Percentiles rank a stretch among this genome's conserved stretches.
These are phyloP conservation scores for Actinia tenebrosa DNA, from an alignment of 64 coral and sea anemone genomes.

Conservation along the genomic window DNA sequence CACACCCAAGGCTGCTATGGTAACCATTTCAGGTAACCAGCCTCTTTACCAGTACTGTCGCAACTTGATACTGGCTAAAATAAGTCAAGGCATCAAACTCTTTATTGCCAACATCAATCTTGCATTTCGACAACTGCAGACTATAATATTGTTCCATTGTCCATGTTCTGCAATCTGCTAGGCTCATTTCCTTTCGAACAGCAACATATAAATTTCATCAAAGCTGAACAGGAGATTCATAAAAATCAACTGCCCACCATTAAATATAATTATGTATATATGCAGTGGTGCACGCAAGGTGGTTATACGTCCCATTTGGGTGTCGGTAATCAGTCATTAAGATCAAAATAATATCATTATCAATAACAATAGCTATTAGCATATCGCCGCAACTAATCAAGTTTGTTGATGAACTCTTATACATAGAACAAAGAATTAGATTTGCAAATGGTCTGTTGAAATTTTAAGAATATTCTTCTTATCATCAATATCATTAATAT, in stretches of 20 bases:
- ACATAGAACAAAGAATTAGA: slow-evolving; percentile 15
- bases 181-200: background rate
- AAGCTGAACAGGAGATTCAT: background rate
- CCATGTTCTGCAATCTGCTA: background rate
- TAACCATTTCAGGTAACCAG: background rate
- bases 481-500: slow-evolving; percentile 28
- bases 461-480: slow-evolving; percentile 29
- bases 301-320: background rate
- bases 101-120: background rate
- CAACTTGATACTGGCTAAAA: background rate
- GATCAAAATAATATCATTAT: background rate
- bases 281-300: background rate
- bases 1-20: background rate
- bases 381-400: background rate
- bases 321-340: background rate
- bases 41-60: too few relatives aligned
- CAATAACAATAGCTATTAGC: slow-evolving; percentile 5
- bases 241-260: background rate
- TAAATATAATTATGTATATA: background rate
- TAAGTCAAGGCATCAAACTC: background rate
- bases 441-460: slow-evolving; percentile 22
- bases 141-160: background rate
- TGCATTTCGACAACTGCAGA: background rate
- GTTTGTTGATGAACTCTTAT: slow-evolving; percentile 34
- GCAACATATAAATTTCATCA: background rate